These are phyloP conservation scores for Calidris pugnax DNA, from an alignment of 2,113 vertebrate species.

Conservation along the genomic window DNA sequence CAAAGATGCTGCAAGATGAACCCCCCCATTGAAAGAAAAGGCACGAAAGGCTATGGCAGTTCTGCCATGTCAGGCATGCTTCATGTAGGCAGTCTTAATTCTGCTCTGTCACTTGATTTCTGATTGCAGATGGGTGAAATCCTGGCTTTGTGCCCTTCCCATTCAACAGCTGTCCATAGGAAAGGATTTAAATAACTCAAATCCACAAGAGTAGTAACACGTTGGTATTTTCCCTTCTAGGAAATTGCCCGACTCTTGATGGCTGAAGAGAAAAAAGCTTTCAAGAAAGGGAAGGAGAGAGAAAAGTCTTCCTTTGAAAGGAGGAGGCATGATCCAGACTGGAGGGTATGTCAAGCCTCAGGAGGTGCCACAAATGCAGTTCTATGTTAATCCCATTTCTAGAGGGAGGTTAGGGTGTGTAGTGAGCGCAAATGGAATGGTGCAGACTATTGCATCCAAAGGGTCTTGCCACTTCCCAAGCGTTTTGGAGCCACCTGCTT, in stretches of 20 bases:
- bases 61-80: background rate
- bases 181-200: background rate
- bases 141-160: background rate
- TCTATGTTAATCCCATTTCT: background rate
- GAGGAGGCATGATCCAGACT: slow-evolving; percentile 81
- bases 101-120: background rate
- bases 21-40: background rate
- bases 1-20: background rate
- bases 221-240: slow-evolving; percentile 63
- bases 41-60: background rate
- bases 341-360: slow-evolving; percentile 77
- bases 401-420: background rate
- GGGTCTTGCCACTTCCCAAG: background rate
- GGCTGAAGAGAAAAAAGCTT: slow-evolving; percentile 91
- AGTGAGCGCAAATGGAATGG: background rate
- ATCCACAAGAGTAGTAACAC: background rate
- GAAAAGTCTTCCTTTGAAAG: slow-evolving; percentile 82
- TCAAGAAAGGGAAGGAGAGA: slow-evolving; percentile 81
- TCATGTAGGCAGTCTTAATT: background rate
- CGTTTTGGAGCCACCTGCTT: background rate
- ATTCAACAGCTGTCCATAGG: background rate
- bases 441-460: background rate
- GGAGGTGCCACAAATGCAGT: background rate
- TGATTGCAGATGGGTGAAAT: background rate
- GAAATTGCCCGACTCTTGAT: slow-evolving; percentile 91